Evolutionary conservation across 2,113 vertebrate genomes (phyloP).

Genomic region (Carlito syrichta): DNA sequence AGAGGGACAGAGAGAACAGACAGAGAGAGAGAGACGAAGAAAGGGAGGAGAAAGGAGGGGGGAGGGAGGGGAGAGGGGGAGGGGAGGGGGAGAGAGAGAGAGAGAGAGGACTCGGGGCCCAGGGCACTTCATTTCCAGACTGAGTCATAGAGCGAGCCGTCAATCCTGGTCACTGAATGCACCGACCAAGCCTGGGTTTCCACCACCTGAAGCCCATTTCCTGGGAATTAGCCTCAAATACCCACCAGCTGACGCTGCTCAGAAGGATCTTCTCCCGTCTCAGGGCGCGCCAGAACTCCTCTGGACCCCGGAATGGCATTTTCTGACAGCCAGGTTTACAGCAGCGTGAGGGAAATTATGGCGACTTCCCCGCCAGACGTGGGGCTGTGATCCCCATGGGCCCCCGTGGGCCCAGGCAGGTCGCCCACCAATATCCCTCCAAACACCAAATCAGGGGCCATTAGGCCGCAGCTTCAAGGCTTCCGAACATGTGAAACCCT

Average conservation of each 20-base stretch:
- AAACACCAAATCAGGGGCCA: constrained; percentile 59
- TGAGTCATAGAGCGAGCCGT: constrained; percentile 46
- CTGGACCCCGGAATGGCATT: neutral
- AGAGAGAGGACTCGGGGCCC: neutral
- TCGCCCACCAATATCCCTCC: constrained; percentile 51
- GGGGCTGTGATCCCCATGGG: neutral
- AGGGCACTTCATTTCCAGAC: constrained; percentile 60
- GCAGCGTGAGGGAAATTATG: constrained; percentile 12
- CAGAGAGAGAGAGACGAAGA: too few species aligned
- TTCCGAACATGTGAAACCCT: constrained; percentile 58
- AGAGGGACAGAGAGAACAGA: too few species aligned
- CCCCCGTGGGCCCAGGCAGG: constrained; percentile 16
- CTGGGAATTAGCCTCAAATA: constrained; percentile 42
- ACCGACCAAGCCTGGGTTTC: neutral
- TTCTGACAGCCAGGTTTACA: constrained; percentile 41
- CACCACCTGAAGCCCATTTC: constrained; percentile 62
- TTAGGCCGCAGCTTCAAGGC: constrained; percentile 51
- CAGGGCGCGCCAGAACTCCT: neutral
- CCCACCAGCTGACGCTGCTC: neutral
- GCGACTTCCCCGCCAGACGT: neutral
- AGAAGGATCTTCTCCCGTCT: constrained; percentile 2
- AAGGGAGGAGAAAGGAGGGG: too few species aligned
- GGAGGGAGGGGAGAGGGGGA: too few species aligned
- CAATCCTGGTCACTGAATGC: neutral
- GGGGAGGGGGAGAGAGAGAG: neutral